Evolutionary conservation across 2,113 vertebrate species (phyloP), one percentile per base, ranked within the genome.

Genomic region (Zosterops japonicus): DNA sequence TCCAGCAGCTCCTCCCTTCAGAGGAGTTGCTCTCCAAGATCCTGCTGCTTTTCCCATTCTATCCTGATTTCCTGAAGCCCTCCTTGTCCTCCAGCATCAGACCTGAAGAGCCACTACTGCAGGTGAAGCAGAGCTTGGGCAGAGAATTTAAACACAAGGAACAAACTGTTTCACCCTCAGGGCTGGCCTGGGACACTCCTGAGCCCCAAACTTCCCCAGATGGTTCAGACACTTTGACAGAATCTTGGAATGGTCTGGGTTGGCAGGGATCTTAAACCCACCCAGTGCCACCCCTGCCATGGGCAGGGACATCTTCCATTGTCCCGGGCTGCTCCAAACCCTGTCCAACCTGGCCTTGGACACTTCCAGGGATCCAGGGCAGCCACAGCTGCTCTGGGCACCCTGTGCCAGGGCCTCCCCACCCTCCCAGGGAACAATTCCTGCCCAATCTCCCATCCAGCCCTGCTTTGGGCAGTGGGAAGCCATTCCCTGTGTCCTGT

Each of bases 211-310:
- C 6, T 31, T 27, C 28, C 36, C 75, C 67, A 19, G 17, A 27
- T 67, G 42, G 46, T 13, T 1, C 20, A 64, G 31, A 29, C 28
- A 59, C 33, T 46, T 46, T 3, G 20, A n/a, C 21, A 29, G n/a
- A 59, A 29, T 74, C 23, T 12, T 52, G 20, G 13, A 8, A 11
- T 44, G 19, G 18, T 24, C 24, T 65, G 9, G 41, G 12, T 36
- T 0, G 19, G 5, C 28, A 44, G 6, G 27, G 36, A 36, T 27
- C 14, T 23, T 0, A 57, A 57, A 19, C 8, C 11, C 17, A 4
- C 0, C 53, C 83, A 33, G 5, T 27, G 2, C 35, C 65, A 12
- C 11, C 35, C 65, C 76, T 57, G 35, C 31, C 57, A 27, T 19
- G 31, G 31, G 31, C 57, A 65, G 59, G 67, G 59, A 80, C 76